These are phyloP conservation scores for Champsocephalus esox DNA, from an alignment of 2,797 vertebrate species.

Conservation along the genomic window DNA sequence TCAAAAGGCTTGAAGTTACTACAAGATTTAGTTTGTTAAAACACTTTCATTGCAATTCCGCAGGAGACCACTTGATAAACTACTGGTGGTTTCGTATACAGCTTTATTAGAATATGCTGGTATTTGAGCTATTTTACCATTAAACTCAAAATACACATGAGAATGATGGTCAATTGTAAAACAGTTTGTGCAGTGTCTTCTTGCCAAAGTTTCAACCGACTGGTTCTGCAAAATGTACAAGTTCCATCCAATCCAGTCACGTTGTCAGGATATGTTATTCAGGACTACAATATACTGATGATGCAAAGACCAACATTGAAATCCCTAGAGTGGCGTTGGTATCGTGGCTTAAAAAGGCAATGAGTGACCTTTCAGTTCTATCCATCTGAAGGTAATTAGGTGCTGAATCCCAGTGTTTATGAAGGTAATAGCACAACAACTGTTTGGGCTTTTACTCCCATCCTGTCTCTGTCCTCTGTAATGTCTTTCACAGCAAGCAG, in stretches of 20 bases:
- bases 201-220: not conserved
- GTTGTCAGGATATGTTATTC: slow-evolving; percentile 21
- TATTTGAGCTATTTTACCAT: not conserved
- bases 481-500: slow-evolving; percentile 47
- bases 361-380: slow-evolving; percentile 82
- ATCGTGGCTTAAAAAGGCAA: slow-evolving; percentile 66
- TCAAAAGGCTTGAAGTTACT: too few species aligned
- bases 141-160: not conserved
- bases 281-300: slow-evolving; percentile 16
- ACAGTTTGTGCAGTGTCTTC: not conserved
- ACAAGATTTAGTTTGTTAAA: not conserved
- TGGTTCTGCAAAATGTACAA: not conserved
- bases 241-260: slow-evolving; percentile 10
- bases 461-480: slow-evolving; percentile 46
- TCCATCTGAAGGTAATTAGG: slow-evolving; percentile 84
- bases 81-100: not conserved
- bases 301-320: slow-evolving; percentile 11
- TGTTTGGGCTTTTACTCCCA: slow-evolving; percentile 74
- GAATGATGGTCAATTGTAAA: not conserved
- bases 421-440: slow-evolving; percentile 85
- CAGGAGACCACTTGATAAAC: not conserved
- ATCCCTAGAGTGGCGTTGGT: slow-evolving; percentile 36
- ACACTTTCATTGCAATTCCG: not conserved
- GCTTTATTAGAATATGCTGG: not conserved
- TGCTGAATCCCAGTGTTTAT: slow-evolving; percentile 82